Base-by-base conservation (phyloP, 2,888 invertebrate genomes). In the Dioctria linearis region DNA sequence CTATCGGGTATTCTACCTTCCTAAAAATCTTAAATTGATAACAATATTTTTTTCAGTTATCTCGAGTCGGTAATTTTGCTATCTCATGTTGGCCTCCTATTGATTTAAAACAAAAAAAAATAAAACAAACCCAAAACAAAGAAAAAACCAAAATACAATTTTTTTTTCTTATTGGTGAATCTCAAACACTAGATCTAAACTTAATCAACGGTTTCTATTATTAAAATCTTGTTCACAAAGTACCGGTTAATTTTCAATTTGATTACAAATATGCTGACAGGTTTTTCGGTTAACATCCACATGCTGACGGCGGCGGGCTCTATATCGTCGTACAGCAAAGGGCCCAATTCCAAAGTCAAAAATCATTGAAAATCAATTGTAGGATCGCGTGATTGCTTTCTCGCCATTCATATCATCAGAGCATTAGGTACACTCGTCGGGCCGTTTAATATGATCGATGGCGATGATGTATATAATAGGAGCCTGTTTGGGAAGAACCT, bases 181-280 rank as follows among this genome's bases (percentile, higher is more conserved):
- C n/a, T n/a, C n/a, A n/a, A n/a, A n/a, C n/a, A 25, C 25, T 25
- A 25, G 25, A 25, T 25, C 25, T 25, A 25, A 25, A 46, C 42
- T 46, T 67, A 67, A 67, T 67, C 67, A 67, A 25, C 67, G 43
- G 46, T 42, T 67, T 67, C 46, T 43, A 67, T 67, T 67, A 67
- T 67, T 71, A 37, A 25, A 54, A 71, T 71, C 71, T 46, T 71
- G 71, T 49, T 63, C 78, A 78, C 51, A 66, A 66, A 51, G 25
- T 59, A 43, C 54, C 57, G 69, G 59, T 79, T 79, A 79, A 79
- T 79, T 79, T 79, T 79, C 79, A 79, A 69, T 69, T 67, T 69
- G 59, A 69, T 76, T 66, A 82, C 82, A 80, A 80, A 71, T 61
- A 80, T 65, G 82, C 82, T 82, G 82, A 82, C 82, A 82, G 82